phyloP scores from a whole-genome alignment of 2,888 invertebrate genomes.

The Scaptomyza flava region DNA sequence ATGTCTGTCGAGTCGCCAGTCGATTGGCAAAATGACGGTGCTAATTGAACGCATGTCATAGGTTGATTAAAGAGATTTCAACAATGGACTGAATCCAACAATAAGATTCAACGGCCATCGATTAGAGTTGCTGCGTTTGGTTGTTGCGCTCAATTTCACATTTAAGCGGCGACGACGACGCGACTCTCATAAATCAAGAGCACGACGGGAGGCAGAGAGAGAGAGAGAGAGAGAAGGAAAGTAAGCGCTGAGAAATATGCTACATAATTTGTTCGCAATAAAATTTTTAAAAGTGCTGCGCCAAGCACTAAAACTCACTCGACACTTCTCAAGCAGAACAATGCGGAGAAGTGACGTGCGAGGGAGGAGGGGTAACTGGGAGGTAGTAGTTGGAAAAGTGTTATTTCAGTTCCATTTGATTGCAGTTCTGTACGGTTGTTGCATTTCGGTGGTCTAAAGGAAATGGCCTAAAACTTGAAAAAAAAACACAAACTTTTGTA shows the following conservation, averaged over 20 bases:
- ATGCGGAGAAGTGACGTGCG: background rate
- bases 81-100: background rate
- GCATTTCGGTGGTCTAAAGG: conserved; percentile 38
- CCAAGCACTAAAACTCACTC: conserved; percentile 52
- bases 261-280: conserved; percentile 73
- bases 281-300: conserved; percentile 68
- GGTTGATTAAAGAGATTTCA: conserved; percentile 32
- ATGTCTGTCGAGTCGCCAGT: conserved; percentile 32
- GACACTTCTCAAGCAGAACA: conserved; percentile 41
- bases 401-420: conserved; percentile 66
- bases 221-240: background rate
- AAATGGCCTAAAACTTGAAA: conserved; percentile 40
- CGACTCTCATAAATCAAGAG: conserved; percentile 56
- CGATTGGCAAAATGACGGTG: conserved; percentile 27
- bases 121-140: conserved; percentile 38
- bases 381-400: conserved; percentile 8
- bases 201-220: background rate
- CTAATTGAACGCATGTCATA: conserved; percentile 64
- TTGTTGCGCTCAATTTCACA: conserved; percentile 62
- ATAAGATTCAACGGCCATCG: conserved; percentile 33
- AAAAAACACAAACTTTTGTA: conserved; percentile 36
- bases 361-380: background rate
- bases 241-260: conserved; percentile 61
- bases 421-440: conserved; percentile 62
- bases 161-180: conserved; percentile 38